A percentile compares a stretch with the other conserved stretches of the same genome.
These are phyloP conservation scores for Centropristis striata DNA, from an alignment of 2,113 vertebrate genomes.

Conservation along the genomic window DNA sequence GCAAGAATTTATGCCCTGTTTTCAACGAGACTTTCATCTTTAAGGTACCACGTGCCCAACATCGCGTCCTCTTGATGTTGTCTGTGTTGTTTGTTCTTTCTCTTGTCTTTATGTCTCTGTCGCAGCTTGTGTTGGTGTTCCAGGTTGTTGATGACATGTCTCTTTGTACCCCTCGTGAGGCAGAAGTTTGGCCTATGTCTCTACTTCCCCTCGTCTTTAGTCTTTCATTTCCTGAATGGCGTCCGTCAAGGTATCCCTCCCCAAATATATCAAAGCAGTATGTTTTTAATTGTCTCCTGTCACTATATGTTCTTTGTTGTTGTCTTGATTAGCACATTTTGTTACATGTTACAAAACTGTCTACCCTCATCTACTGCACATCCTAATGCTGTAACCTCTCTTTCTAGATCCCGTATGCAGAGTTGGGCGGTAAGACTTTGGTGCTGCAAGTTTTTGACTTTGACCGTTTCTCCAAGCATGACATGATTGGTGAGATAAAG, in stretches of 20 bases:
- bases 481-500: constrained; percentile 91
- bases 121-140: constrained; percentile 20
- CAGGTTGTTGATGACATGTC: constrained; percentile 38
- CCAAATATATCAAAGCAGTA: constrained; percentile 12
- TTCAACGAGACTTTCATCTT: constrained; percentile 93
- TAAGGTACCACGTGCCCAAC: constrained; percentile 82
- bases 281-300: constrained; percentile 15
- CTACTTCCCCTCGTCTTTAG: constrained; percentile 27
- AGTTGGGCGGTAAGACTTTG: constrained; percentile 91
- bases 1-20: constrained; percentile 92
- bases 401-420: constrained; percentile 90
- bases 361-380: not conserved
- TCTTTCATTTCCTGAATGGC: constrained; percentile 33
- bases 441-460: constrained; percentile 93
- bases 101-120: constrained; percentile 46
- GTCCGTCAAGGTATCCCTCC: constrained; percentile 44
- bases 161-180: constrained; percentile 17
- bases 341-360: not conserved
- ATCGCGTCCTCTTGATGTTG: not conserved
- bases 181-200: constrained; percentile 25
- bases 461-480: constrained; percentile 94
- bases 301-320: constrained; percentile 1
- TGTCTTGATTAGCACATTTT: constrained; percentile 1
- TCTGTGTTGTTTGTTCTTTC: constrained; percentile 15
- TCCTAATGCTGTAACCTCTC: not conserved